phyloP scores from a whole-genome alignment of 2,113 vertebrate species.

The Thunnus maccoyii region DNA sequence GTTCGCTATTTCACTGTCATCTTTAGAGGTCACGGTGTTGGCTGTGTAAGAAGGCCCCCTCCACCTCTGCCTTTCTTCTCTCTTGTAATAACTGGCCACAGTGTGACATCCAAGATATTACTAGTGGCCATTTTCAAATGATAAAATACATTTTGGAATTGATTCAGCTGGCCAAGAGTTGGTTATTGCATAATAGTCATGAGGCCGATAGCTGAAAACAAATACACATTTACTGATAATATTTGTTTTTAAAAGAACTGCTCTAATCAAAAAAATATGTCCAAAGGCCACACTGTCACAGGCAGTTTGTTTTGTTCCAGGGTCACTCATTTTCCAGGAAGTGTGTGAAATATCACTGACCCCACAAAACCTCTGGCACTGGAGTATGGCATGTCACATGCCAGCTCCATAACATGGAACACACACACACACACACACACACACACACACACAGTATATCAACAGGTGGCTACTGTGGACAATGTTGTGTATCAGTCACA shows the following conservation, averaged over 20 bases:
- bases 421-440: conserved; percentile 38
- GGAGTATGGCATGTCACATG: conserved; percentile 81
- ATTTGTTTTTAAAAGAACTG: conserved; percentile 31
- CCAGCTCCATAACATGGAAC: conserved; percentile 64
- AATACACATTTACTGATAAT: conserved; percentile 20
- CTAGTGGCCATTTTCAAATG: conserved; percentile 5
- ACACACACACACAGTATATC: conserved; percentile 12
- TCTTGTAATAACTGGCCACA: neutral
- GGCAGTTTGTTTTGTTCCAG: conserved; percentile 57
- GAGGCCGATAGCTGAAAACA: conserved; percentile 17
- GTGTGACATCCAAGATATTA: conserved; percentile 14
- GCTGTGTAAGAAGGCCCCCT: conserved; percentile 16
- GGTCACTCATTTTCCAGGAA: conserved; percentile 78
- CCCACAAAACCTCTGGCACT: conserved; percentile 74
- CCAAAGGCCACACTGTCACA: conserved; percentile 35
- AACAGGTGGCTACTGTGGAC: conserved; percentile 50
- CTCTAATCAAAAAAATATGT: conserved; percentile 25
- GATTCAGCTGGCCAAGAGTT: conserved; percentile 21
- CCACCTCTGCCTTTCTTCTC: conserved; percentile 7
- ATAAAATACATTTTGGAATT: conserved; percentile 4
- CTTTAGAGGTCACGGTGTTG: conserved; percentile 66
- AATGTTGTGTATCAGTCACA: conserved; percentile 5
- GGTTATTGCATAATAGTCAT: conserved; percentile 21
- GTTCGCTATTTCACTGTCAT: conserved; percentile 67
- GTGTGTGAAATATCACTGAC: conserved; percentile 81